Conservation (phyloP, 30 jellyfish, hydroid and myxozoan genomes). For the Chrysaora quinquecirrha region DNA sequence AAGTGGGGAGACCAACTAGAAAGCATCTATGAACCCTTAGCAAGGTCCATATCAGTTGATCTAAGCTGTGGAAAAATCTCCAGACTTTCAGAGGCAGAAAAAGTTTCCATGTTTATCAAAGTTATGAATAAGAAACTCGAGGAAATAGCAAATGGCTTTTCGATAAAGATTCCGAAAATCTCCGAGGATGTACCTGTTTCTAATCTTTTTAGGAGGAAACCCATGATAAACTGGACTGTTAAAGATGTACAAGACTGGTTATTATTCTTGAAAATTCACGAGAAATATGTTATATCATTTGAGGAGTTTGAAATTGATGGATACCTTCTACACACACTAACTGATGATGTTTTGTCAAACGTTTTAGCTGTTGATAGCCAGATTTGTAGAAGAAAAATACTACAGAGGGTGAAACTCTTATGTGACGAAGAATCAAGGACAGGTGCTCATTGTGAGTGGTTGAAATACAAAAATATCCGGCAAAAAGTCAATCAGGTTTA, state of each 20-base stretch:
- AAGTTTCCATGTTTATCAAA: conserved; percentile 52
- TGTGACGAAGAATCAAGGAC: conserved; percentile 44
- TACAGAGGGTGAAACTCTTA: conserved; percentile 17
- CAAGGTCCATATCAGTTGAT: conserved; percentile 27
- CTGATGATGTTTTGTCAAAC: conserved; percentile 31
- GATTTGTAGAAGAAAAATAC: conserved; percentile 52
- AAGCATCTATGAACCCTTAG: neutral
- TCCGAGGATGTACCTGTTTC: neutral
- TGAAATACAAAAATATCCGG: conserved; percentile 11
- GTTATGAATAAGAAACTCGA: conserved; percentile 36
- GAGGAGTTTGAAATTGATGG: conserved; percentile 78
- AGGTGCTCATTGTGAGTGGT: conserved; percentile 43
- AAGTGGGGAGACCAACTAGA: conserved; percentile 18
- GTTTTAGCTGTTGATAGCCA: conserved; percentile 70
- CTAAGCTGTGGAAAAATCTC: conserved; percentile 43
- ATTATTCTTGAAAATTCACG: conserved; percentile 42
- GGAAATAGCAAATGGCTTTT: conserved; percentile 28
- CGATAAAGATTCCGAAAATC: conserved; percentile 32
- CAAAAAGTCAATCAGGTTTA: conserved; percentile 30
- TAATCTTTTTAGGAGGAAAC: conserved; percentile 14
- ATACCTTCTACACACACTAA: conserved; percentile 25
- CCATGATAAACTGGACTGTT: conserved; percentile 54
- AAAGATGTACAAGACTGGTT: conserved; percentile 67
- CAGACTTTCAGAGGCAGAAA: conserved; percentile 65
- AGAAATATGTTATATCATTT: conserved; percentile 44